Evolutionary conservation across 2,888 invertebrate species (phyloP).

Genomic region (Therioaphis trifolii): DNA sequence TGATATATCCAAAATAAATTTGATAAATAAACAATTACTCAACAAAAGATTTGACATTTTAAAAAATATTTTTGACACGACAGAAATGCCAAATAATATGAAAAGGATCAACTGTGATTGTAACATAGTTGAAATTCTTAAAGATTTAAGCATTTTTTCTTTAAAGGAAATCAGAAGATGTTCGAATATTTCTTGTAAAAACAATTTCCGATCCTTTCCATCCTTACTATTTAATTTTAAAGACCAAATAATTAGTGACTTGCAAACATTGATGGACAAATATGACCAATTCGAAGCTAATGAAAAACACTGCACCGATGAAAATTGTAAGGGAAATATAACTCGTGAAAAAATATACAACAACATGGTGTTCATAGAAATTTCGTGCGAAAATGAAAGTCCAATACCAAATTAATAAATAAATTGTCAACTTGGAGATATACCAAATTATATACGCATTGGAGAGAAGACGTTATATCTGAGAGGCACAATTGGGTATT

Average conservation of each 20-base stretch:
- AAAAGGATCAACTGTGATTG: background rate
- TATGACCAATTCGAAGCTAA: background rate
- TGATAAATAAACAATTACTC: background rate
- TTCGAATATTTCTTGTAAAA: too few species aligned
- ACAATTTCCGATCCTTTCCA: too few species aligned
- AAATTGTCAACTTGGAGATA: too few species aligned
- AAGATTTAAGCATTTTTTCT: background rate
- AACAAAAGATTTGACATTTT: background rate
- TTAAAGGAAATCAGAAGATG: background rate
- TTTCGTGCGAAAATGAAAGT: too few species aligned
- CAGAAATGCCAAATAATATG: background rate
- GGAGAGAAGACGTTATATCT: too few species aligned
- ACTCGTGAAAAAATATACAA: background rate
- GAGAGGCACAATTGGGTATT: too few species aligned
- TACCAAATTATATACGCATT: too few species aligned
- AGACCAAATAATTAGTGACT: background rate
- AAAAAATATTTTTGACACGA: background rate
- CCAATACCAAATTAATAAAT: too few species aligned
- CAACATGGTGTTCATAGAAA: background rate
- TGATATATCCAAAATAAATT: background rate
- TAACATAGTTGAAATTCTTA: constrained; percentile 4
- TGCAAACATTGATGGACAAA: background rate
- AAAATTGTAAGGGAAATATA: background rate
- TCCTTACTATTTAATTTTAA: background rate
- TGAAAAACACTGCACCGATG: background rate